Percentiles rank a stretch among this genome's conserved stretches.
Conservation (phyloP, 2,113 vertebrate genomes). For the Tringa solitaria region DNA sequence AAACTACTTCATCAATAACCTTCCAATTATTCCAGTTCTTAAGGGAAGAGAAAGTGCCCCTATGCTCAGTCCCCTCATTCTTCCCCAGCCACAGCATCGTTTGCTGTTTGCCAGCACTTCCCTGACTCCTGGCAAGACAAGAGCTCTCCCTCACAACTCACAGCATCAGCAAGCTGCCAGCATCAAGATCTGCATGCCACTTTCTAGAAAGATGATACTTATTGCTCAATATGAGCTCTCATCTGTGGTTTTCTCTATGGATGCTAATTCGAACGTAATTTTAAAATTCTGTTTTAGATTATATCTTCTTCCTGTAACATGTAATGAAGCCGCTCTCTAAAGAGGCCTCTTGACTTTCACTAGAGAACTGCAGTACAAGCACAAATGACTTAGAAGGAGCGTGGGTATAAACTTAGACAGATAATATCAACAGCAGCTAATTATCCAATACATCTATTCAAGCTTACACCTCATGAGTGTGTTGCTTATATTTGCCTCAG, state of each 20-base stretch:
- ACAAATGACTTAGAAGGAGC: not conserved
- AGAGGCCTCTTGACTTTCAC: slow-evolving; percentile 34
- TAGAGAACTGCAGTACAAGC: not conserved
- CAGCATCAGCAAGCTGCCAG: not conserved
- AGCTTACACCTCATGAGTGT: not conserved
- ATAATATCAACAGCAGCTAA: not conserved
- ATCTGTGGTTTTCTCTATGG: not conserved
- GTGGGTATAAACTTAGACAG: not conserved
- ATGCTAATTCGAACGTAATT: not conserved
- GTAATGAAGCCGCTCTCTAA: not conserved
- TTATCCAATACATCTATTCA: not conserved
- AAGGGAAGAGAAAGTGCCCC: not conserved
- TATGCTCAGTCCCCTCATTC: rapidly evolving
- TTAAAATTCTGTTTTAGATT: slow-evolving; percentile 22
- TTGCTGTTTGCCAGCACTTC: not conserved
- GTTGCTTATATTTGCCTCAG: not conserved
- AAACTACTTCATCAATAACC: slow-evolving; percentile 45
- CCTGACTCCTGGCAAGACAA: not conserved
- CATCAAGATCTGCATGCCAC: not conserved
- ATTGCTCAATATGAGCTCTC: not conserved
- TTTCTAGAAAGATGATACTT: not conserved
- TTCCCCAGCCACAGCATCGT: not conserved
- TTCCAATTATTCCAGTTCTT: slow-evolving; percentile 34
- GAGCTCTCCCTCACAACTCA: not conserved
- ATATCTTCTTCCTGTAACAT: slow-evolving; percentile 10